A percentile compares a stretch with the other conserved stretches of the same genome.
These are phyloP conservation scores for Zaprionus gabonicus DNA, from an alignment of 1,140 invertebrate species.

Conservation along the genomic window DNA sequence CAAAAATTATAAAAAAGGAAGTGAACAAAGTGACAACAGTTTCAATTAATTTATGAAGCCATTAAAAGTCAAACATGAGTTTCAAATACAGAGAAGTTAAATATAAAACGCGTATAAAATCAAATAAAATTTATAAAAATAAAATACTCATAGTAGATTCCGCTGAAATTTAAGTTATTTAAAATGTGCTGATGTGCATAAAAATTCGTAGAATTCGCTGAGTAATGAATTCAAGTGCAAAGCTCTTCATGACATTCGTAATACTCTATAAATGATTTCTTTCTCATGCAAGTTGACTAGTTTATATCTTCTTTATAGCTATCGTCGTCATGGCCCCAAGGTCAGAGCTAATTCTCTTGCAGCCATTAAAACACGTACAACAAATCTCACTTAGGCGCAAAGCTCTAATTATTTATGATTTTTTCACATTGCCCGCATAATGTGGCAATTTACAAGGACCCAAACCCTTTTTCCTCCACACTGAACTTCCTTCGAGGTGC, in stretches of 20 bases:
- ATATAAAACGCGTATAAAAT: background rate
- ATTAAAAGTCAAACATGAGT: background rate
- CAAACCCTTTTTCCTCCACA: constrained; percentile 25
- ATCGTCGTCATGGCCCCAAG: background rate
- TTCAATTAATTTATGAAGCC: background rate
- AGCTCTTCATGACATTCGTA: background rate
- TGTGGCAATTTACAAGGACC: constrained; percentile 50
- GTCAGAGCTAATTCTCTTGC: constrained; percentile 16
- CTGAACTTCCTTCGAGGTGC: background rate
- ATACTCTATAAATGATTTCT: background rate
- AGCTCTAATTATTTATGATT: constrained; percentile 58
- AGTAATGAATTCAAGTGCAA: background rate
- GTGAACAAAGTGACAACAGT: background rate
- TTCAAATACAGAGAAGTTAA: background rate
- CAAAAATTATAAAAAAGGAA: background rate
- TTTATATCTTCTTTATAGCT: background rate
- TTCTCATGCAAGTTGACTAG: background rate
- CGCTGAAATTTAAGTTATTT: background rate
- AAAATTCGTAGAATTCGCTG: background rate
- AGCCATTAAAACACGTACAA: constrained; percentile 24
- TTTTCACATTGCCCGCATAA: constrained; percentile 51
- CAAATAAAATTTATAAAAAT: background rate
- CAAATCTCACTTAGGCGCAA: constrained; percentile 38
- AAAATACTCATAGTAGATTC: background rate
- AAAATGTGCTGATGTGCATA: background rate